A percentile compares a stretch with the other conserved stretches of the same genome.
Evolutionary conservation across 1,140 invertebrate species (phyloP).

Genomic region (Diabrotica virgifera): DNA sequence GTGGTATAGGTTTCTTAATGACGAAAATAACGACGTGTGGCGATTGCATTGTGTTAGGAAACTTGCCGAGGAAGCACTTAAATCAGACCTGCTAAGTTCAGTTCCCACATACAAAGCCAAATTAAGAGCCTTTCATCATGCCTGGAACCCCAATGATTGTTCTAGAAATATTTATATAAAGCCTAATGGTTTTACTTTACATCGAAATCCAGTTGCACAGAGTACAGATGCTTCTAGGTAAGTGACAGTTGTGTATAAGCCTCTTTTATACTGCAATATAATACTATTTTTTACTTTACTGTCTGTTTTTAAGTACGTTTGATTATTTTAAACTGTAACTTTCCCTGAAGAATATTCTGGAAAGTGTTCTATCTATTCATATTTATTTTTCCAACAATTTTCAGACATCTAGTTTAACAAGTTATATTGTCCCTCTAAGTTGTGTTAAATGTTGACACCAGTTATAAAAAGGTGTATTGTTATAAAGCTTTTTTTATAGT

Average conservation of each 20-base stretch:
- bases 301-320: no score
- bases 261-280: no score
- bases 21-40: slow-evolving; percentile 97
- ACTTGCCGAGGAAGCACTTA: slow-evolving; percentile 86
- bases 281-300: no score
- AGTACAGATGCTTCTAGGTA: slow-evolving; percentile 91
- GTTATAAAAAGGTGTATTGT: no score
- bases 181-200: slow-evolving; percentile 94
- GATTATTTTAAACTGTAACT: no score
- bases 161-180: slow-evolving; percentile 97
- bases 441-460: no score
- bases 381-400: no score
- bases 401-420: no score
- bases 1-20: slow-evolving; percentile 87
- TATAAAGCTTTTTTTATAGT: no score
- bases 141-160: slow-evolving; percentile 97
- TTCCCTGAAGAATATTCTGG: no score
- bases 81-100: slow-evolving; percentile 87
- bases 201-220: slow-evolving; percentile 96
- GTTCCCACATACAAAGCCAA: slow-evolving; percentile 92
- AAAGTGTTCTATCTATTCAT: no score
- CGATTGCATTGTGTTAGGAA: slow-evolving; percentile 83
- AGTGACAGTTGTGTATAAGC: neutral
- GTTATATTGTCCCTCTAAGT: no score
- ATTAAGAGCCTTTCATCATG: slow-evolving; percentile 89